These are phyloP conservation scores for Cliona cf. orientalis DNA, from an alignment of 37 sponge, comb jelly and placozoan genomes.

Conservation along the genomic window DNA sequence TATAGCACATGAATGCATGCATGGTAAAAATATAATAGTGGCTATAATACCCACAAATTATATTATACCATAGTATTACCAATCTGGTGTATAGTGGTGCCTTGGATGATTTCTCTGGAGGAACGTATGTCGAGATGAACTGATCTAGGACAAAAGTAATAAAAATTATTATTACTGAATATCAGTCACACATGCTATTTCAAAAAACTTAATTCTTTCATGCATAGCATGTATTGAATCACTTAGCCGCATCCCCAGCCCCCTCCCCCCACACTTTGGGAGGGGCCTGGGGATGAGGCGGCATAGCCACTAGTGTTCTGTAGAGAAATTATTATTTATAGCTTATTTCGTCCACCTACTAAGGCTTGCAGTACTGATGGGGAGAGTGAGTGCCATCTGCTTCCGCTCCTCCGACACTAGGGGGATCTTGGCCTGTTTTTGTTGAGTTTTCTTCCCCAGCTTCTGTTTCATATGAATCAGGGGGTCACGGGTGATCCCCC, in stretches of 20 bases:
- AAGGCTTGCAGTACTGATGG: slow-evolving; percentile 34
- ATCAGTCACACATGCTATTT: neutral
- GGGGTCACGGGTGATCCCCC: slow-evolving; percentile 41
- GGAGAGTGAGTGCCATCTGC: slow-evolving; percentile 7
- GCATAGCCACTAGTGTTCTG: too few relatives aligned
- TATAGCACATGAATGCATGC: neutral
- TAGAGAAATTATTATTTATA: too few relatives aligned
- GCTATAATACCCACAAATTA: neutral
- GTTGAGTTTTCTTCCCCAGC: slow-evolving; percentile 1
- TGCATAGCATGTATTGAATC: too few relatives aligned
- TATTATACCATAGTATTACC: slow-evolving; percentile 31
- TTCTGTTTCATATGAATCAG: slow-evolving; percentile 23
- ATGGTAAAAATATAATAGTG: neutral
- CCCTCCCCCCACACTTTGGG: too few relatives aligned
- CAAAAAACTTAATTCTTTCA: too few relatives aligned
- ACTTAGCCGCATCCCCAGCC: too few relatives aligned
- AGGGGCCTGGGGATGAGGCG: too few relatives aligned
- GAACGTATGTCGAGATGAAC: slow-evolving; percentile 20
- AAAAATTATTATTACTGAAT: neutral
- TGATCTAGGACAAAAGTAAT: slow-evolving; percentile 6
- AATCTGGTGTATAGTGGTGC: slow-evolving; percentile 41
- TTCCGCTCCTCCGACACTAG: slow-evolving; percentile 42
- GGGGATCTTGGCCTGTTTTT: slow-evolving; percentile 16
- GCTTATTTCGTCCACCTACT: slow-evolving; percentile 22
- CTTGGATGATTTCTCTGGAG: slow-evolving; percentile 61